Base-by-base conservation (phyloP, 53 echinoderm and acorn worm genomes). In the Holothuria leucospilota region DNA sequence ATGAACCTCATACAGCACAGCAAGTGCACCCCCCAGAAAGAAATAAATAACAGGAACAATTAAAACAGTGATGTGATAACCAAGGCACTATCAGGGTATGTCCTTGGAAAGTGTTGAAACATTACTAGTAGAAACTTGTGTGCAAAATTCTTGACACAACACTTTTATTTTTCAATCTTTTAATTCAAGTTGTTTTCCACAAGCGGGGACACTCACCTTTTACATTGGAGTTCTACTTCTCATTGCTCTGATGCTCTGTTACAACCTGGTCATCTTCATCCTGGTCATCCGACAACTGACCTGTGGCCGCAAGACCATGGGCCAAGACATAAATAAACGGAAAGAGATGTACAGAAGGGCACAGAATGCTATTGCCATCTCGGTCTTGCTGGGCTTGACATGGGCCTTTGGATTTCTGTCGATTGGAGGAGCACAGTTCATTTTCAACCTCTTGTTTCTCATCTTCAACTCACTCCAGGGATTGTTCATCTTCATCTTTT, bases 391-490 rank as follows among this genome's bases (percentile, higher is more conserved):
- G 66, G 93, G 93, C 8, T 77, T 93, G 63, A 93, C 93, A 29
- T 93, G 93, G 93, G 74, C 66, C 20, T 93, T 91, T 63, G 91
- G 88, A n/a, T 88, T 93, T 81, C 58, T 93, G 18, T 85, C 93
- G 11, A 65, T 92, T 29, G 82, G 77, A 28, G 66, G 67, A 10
- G 89, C 86, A 51, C 86, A 69, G 62, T 82, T 91, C 60, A 80
- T 77, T 67, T 87, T 92, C 85, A 93, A 94, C 62, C 42, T 90
- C 77, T 81, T 94, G 60, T 94, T 92, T 73, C 86, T 90, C 69
- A 82, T 94, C 77, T 94, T 87, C 88, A 94, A 94, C 56, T 87
- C 92, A 27, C 87, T 94, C 26, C 93, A 93, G 62, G 92, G 91
- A 29, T 71, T 91, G 40, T 70, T 94, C 53, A 89, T 94, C 86